Conservation (phyloP, 2,113 vertebrate genomes). For the Bombycilla garrulus region DNA sequence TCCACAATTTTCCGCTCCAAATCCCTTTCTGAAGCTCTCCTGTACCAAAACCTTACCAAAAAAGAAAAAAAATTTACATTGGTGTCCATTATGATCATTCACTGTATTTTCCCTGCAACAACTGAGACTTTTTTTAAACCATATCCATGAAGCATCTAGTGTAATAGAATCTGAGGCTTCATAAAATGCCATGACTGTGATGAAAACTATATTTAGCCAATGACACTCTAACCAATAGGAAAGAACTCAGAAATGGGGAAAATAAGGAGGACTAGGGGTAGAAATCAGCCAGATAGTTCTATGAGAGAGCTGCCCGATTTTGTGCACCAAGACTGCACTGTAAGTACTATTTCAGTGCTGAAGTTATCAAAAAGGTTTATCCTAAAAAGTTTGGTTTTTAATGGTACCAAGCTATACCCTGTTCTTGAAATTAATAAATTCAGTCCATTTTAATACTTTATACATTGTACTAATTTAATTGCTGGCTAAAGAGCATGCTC, state of each 20-base stretch:
- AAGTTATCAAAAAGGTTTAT: neutral
- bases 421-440: slow-evolving; percentile 31
- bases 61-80: neutral
- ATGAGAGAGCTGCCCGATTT: neutral
- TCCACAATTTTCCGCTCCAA: neutral
- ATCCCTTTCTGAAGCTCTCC: neutral
- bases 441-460: slow-evolving; percentile 5
- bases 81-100: neutral
- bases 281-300: neutral
- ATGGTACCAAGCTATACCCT: neutral
- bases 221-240: neutral
- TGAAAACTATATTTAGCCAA: neutral
- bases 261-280: neutral
- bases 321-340: accelerated
- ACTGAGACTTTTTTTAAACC: neutral
- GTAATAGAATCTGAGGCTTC: neutral
- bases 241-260: neutral
- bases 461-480: neutral
- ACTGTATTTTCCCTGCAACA: neutral
- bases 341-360: neutral
- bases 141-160: neutral
- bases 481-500: neutral
- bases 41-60: neutral
- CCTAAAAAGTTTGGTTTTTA: neutral
- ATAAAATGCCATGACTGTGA: neutral